Base-by-base conservation (phyloP, 2,113 vertebrate genomes). In the Urocitellus parryii region DNA sequence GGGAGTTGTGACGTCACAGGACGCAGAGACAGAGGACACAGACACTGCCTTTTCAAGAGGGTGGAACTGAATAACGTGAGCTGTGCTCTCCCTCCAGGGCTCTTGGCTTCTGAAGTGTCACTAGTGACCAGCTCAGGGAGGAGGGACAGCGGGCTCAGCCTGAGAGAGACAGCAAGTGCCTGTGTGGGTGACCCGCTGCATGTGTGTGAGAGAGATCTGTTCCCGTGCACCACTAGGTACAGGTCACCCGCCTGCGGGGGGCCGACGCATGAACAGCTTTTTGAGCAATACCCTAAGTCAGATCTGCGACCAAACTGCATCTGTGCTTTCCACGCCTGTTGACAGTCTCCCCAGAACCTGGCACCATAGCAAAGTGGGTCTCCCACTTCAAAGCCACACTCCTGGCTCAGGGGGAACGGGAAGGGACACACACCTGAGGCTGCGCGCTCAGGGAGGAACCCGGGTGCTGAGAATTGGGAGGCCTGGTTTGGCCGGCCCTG, bases 261-360 rank as follows among this genome's bases (percentile, higher is more conserved):
- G 32, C 2, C 34, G 80, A 92, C 29, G 39, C 27, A 42, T 61
- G 51, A 92, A 85, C 61, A 78, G 4, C 16, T 61, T 48, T 90
- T 18, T 32, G n/a, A 70, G 25, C 8, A 74, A 89, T 27, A 51
- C 4, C 34, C 24, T 0, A 20, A 95, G 67, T 37, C 93, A 85
- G 89, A 73, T 89, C 81, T 91, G 58, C 67, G 39, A 96, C 93
- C 29, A 93, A 90, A 68, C 4, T 4, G 9, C 2, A 0, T 84
- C 91, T 88, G 87, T 87, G 58, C n/a, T 84, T 92, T 92, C 80
- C 77, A 91, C 39, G 94, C 76, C 82, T 83, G 42, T 68, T 0
- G 0, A 32, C 4, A 72, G 24, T 29, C 0, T 24, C 70, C 34
- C n/a, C 2, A 32, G 82, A 85, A n/a, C 25, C 20, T 37, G 37